A percentile compares a stretch with the other conserved stretches of the same genome.
Conservation (phyloP, 1,140 invertebrate genomes). For the Platyscapa corneri region DNA sequence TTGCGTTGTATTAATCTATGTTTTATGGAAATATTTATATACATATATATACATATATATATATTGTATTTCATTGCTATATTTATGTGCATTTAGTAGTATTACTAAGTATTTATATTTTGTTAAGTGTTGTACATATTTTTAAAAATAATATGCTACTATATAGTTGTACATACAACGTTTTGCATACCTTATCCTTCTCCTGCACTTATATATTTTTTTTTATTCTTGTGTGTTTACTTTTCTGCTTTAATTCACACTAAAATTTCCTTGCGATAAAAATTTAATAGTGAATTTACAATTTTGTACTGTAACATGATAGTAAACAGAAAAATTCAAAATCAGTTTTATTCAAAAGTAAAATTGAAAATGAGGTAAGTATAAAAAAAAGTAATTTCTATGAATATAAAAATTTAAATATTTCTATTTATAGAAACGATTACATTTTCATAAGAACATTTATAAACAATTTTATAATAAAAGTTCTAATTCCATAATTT, state of each 20-base stretch:
- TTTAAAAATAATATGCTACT: conserved; percentile 45
- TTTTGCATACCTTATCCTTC: conserved; percentile 27
- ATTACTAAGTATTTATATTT: conserved; percentile 49
- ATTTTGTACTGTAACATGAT: neutral
- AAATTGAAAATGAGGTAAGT: neutral
- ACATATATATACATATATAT: conserved; percentile 36
- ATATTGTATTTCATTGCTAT: conserved; percentile 22
- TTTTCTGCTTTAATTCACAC: conserved; percentile 31
- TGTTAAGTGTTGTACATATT: conserved; percentile 39
- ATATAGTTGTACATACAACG: conserved; percentile 4
- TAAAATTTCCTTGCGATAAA: neutral
- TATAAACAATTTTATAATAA: no score
- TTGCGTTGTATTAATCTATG: conserved; percentile 34
- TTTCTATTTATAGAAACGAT: no score
- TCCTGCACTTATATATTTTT: conserved; percentile 21
- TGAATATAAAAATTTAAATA: neutral
- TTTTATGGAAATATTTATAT: conserved; percentile 42
- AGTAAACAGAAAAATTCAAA: neutral
- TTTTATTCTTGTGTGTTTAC: neutral
- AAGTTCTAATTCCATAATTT: no score
- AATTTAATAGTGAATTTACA: conserved; percentile 23
- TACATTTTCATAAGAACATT: no score
- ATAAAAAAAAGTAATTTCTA: neutral
- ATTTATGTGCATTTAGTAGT: conserved; percentile 41
- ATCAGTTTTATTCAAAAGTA: neutral